Evolutionary conservation across 2,797 vertebrate genomes (phyloP), one percentile per base, ranked within the genome.

Genomic region (Nothura maculosa): DNA sequence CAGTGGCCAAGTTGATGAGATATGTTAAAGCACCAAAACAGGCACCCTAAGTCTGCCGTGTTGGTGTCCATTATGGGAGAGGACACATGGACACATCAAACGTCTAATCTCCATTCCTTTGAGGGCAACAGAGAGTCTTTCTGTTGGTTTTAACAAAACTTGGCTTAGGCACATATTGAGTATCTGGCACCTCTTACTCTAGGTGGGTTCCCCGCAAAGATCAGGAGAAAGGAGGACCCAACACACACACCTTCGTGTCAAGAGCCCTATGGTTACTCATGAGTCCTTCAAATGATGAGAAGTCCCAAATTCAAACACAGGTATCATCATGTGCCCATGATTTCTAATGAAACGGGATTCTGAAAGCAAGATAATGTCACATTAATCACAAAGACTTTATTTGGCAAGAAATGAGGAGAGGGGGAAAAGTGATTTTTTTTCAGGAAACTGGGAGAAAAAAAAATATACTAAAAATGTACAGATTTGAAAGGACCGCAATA

Each of bases 21-120:
- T 30, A 64, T n/a, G 24, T 54, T 40, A 38, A 55, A 76, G 43
- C 30, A 32, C 20, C 4, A 0, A 62, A 77, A 67, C 8, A 7
- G 40, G 11, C 2, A 36, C 36, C 8, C 48, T 50, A 28, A 50
- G 69, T 32, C 60, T 89, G 54, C 63, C 81, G 13, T 32, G 57
- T 36, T 54, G 54, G 11, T 54, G 64, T 45, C 42, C 36, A 4
- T 14, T 75, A 2, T 9, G 25, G 38, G 25, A 70, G 48, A 75
- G 40, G 27, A 30, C 75, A 38, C 0, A 0, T 22, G 32, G 43
- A 9, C 58, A n/a, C 69, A 72, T 9, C 54, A 73, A 86, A 47
- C 25, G 15, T 45, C n/a, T 0, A 0, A 40, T 38, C 54, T 34
- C 8, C 21, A 25, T n/a, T 20, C 50, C 19, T 18, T 25, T 28